Conservation (phyloP, 2,888 invertebrate species). For the Octonoba sinensis region DNA sequence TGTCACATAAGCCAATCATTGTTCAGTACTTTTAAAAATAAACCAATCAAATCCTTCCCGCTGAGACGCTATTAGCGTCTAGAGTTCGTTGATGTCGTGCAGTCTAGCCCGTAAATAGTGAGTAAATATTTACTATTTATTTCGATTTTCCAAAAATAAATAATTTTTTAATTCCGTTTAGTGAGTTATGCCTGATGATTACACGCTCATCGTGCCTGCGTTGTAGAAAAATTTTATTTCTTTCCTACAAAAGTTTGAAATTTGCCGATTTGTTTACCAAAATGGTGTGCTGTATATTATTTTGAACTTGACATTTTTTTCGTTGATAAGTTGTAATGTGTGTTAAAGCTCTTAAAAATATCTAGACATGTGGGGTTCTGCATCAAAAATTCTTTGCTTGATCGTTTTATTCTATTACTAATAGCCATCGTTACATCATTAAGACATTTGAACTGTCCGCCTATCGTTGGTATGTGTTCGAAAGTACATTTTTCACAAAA, state of each 20-base stretch:
- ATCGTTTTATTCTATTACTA: too few relatives aligned
- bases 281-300: slow-evolving; percentile 42
- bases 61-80: slow-evolving; percentile 55
- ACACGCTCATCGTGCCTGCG: background rate
- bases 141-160: background rate
- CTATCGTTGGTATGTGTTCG: background rate
- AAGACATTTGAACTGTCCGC: slow-evolving; percentile 32
- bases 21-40: slow-evolving; percentile 46
- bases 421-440: too few relatives aligned
- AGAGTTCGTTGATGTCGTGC: slow-evolving; percentile 46
- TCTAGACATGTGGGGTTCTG: too few relatives aligned
- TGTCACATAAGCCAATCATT: slow-evolving; percentile 34
- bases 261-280: slow-evolving; percentile 46
- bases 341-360: too few relatives aligned
- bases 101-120: slow-evolving; percentile 18
- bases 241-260: background rate
- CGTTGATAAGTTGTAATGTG: too few relatives aligned
- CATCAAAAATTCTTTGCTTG: too few relatives aligned
- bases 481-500: too few relatives aligned
- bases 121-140: slow-evolving; percentile 28
- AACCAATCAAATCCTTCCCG: slow-evolving; percentile 40
- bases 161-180: background rate
- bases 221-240: background rate
- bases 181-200: background rate
- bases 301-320: background rate